Conservation (phyloP, 2,888 invertebrate genomes). For the Orchesella flavescens region DNA sequence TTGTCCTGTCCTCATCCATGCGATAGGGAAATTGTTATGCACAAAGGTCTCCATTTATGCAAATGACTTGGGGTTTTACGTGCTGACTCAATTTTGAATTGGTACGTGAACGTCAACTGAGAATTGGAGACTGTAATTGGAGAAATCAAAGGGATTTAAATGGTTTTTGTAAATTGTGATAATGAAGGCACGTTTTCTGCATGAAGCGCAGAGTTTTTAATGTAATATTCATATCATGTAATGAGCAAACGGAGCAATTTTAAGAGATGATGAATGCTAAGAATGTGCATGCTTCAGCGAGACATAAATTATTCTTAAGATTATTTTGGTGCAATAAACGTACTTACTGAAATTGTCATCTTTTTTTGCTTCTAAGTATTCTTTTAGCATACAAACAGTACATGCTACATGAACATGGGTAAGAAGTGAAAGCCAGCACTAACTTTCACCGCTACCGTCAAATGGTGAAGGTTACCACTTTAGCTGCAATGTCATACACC, state of each 20-base stretch:
- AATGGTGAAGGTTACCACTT: conserved; percentile 34
- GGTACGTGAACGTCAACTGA: background rate
- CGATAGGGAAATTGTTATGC: background rate
- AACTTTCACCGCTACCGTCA: conserved; percentile 5
- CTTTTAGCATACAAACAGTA: conserved; percentile 1
- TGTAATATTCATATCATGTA: conserved; percentile 16
- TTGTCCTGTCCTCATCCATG: background rate
- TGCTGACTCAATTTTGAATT: background rate
- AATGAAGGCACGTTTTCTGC: background rate
- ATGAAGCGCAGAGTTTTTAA: no score
- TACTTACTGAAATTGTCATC: no score
- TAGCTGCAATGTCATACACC: background rate
- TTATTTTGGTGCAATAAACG: background rate
- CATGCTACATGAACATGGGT: no score
- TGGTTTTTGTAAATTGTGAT: conserved; percentile 11
- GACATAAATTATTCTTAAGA: conserved; percentile 19
- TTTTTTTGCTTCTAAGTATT: background rate
- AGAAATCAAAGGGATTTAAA: conserved; percentile 19
- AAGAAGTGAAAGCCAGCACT: background rate
- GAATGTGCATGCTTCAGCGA: background rate
- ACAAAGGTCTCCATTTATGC: background rate
- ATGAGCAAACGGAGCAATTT: background rate
- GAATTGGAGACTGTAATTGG: conserved; percentile 17
- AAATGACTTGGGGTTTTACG: background rate
- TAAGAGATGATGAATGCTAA: background rate